Evolutionary conservation across 2,888 invertebrate species (phyloP), one percentile per base, ranked within the genome.

Genomic region (Lydus trimaculatus): DNA sequence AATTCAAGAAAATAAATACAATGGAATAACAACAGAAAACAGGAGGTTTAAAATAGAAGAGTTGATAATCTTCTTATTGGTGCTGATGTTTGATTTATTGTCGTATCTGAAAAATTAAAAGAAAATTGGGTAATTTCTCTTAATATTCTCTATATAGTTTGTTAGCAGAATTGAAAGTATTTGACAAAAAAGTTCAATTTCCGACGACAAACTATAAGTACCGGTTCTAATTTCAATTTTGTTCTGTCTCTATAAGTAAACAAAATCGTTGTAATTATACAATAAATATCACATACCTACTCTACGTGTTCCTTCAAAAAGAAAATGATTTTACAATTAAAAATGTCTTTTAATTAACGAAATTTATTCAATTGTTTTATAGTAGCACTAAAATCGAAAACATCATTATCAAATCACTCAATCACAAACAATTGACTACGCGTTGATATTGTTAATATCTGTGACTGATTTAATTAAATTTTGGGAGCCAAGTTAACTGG

Each of bases 381-480:
- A 36, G 7, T 2, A 23, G 0, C 48, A 48, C 48, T 48, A 48
- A 9, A 48, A 48, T 20, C 8, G 9, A 2, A 2, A 48, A 11
- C 48, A 48, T 48, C 11, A 48, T 48, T 48, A 48, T 48, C 9
- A 23, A 48, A 72, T 77, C 79, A 79, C 76, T 77, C 80, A 78
- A 80, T 81, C 81, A 78, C 79, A 80, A 81, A 84, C 82, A 84
- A 84, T 84, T 79, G 83, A 81, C 81, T 81, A 61, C 80, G 78
- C 81, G 81, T 81, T 84, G 85, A 85, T 85, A 85, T 83, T 83
- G 84, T 84, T 85, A 85, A 85, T 85, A 85, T 85, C 85, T 84
- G 84, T 85, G 84, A 85, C 85, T 85, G 84, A 85, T 84, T 83
- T 81, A 85, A 85, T 85, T 85, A 85, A 83, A 84, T 84, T 84